Evolutionary conservation across 2,888 invertebrate species (phyloP).

Genomic region (Bhutanitis thaidina): DNA sequence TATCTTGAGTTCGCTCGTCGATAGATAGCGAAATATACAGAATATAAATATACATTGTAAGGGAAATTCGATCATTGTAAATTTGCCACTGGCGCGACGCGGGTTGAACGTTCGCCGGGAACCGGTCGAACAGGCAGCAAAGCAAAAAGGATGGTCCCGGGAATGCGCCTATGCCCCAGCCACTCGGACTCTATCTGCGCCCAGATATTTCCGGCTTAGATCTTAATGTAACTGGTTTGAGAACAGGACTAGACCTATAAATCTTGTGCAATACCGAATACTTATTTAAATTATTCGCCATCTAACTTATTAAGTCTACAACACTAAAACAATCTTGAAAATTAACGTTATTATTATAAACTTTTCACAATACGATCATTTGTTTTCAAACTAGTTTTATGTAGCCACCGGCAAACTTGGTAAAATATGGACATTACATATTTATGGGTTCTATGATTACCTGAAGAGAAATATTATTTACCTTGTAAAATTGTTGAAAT

Average conservation of each 20-base stretch:
- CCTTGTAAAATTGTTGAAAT: no score
- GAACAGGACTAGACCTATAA: constrained; percentile 13
- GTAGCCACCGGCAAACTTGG: no score
- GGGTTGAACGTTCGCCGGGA: constrained; percentile 72
- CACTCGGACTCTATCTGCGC: constrained; percentile 34
- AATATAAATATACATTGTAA: constrained; percentile 5
- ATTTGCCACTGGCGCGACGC: constrained; percentile 50
- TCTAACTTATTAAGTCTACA: background rate
- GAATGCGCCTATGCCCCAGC: constrained; percentile 44
- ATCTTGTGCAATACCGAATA: constrained; percentile 12
- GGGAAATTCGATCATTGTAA: constrained; percentile 25
- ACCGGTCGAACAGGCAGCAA: constrained; percentile 29
- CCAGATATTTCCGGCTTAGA: constrained; percentile 52
- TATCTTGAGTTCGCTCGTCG: no score
- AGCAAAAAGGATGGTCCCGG: constrained; percentile 64
- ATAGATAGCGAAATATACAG: no score
- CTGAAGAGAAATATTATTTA: no score
- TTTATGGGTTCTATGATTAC: no score
- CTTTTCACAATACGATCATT: no score
- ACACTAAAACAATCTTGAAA: no score
- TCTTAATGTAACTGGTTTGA: constrained; percentile 30
- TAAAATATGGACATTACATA: no score
- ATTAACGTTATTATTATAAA: no score
- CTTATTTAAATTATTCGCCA: background rate
- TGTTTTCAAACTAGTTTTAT: no score